Base-by-base conservation (phyloP, 2,888 invertebrate genomes). In the Dugesia japonica region DNA sequence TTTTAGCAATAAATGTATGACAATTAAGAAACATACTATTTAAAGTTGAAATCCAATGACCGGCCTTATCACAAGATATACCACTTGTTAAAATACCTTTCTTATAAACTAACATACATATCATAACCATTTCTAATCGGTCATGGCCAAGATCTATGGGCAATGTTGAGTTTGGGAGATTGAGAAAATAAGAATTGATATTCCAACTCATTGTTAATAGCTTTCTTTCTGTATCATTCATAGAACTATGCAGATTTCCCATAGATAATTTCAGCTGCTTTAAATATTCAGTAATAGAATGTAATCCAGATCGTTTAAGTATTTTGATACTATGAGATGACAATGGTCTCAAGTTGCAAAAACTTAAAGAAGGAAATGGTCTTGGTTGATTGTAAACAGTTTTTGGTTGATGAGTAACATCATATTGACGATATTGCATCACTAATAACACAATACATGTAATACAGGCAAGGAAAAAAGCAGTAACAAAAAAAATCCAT, bases 361-460 rank as follows among this genome's bases (percentile, higher is more conserved):
- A 28, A 13, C 73, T 76, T 26, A 76, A 73, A 20, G 76, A 76
- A 26, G 76, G 76, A 28, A 76, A 76, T 15, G 72, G 76, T 26
- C 27, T 20, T 23, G 31, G 38, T 23, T 28, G 26, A 28, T 76
- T 72, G 42, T 75, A 75, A 26, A 76, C 74, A 9, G 76, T 76
- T 27, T 76, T 76, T 38, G 76, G 76, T 42, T 76, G 76, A 75
- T 76, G 76, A n/a, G 76, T 76, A 23, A 76, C 76, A 38, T 76
- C 76, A 26, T 73, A 28, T 13, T 72, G 33, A 20, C 42, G 13
- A 42, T 76, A 76, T 27, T 76, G 76, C 20, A 42, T 27, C 15
- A 76, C 76, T 20, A 76, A 28, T 20, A 76, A 75, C 20, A 42
- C 27, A 27, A 76, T 38, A 42, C 76, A 76, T 7, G 76, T 76